A percentile compares a stretch with the other conserved stretches of the same genome.
Conservation (phyloP, 92 coral and sea anemone species). For the Phenganax marumi region DNA sequence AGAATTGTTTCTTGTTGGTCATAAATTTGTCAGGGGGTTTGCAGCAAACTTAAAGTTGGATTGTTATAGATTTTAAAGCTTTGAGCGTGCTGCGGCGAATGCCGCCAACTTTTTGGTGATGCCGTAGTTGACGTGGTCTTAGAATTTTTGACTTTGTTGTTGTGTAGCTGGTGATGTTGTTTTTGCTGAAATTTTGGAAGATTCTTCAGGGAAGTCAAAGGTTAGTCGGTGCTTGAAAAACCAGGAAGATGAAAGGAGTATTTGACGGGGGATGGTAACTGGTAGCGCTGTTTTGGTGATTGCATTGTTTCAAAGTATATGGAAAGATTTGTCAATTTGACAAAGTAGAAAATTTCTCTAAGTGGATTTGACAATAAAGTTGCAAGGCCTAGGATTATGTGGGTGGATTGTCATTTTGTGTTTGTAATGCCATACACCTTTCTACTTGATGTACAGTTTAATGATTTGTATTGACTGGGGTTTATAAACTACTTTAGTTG, state of each 20-base stretch:
- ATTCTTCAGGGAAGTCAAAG: constrained; percentile 84
- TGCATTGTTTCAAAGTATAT: too few species aligned
- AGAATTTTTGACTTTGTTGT: constrained; percentile 9
- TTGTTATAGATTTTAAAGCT: too few species aligned
- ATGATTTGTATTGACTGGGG: neutral
- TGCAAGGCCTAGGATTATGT: too few species aligned
- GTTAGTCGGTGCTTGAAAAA: constrained; percentile 44
- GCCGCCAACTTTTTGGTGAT: neutral
- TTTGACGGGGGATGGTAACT: neutral
- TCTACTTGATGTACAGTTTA: too few species aligned
- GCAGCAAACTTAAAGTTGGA: too few species aligned
- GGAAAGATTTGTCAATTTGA: too few species aligned
- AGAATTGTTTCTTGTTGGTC: too few species aligned
- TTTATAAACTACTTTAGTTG: neutral
- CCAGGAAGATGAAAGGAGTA: neutral
- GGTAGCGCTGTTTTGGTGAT: neutral
- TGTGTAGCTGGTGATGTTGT: constrained; percentile 84
- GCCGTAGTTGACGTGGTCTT: neutral
- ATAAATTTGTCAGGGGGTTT: too few species aligned
- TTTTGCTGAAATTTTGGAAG: constrained; percentile 88
- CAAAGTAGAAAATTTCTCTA: too few species aligned
- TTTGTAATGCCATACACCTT: too few species aligned
- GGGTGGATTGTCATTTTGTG: too few species aligned
- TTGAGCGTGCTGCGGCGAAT: neutral
- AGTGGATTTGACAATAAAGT: too few species aligned